Evolutionary conservation across 1,140 invertebrate species (phyloP), one percentile per base, ranked within the genome.

Genomic region (Euglossa dilemma): DNA sequence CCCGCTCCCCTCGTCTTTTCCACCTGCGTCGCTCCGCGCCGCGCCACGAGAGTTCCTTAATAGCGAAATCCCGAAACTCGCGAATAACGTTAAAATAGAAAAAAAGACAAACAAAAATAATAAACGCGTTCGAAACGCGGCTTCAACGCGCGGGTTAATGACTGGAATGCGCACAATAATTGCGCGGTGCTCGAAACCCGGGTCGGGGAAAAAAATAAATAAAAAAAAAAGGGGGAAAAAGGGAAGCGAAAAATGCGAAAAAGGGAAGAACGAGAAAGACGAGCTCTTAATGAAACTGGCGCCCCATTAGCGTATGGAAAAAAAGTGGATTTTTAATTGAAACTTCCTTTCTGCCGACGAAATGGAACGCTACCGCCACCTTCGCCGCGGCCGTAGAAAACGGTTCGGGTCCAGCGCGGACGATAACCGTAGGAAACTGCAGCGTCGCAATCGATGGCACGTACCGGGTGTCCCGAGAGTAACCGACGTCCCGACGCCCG

Each of bases 371-470:
- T 83, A 64, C 59, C 86, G 87, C 87, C 87, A 88, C 81, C 87
- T 88, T 85, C 77, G 57, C 57, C 6, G 20, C 9, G 3, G 28
- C 3, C 20, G 47, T 43, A 5, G 83, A 45, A 61, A 75, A 61
- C 28, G 4, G 18, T 50, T 6, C 45, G 28, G 47, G 47, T 63
- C 50, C 59, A 67, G 47, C 70, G 25, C 83, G 47, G 83, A 61
- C 71, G 83, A 81, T 84, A 84, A 84, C 54, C 63, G 77, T 52
- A 88, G 87, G 66, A 45, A 88, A 25, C 87, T 88, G 64, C 45
- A 80, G 57, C 43, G 61, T 23, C 23, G 52, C 52, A 50, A 85
- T 88, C 87, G 79, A 87, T 88, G 63, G 36, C 28, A 50, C 54
- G 16, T 64, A 85, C 56, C 75, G 83, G 75, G 79, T 88, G 83